These are phyloP conservation scores for Harpegnathos saltator DNA, from an alignment of 1,140 invertebrate genomes.

Conservation along the genomic window DNA sequence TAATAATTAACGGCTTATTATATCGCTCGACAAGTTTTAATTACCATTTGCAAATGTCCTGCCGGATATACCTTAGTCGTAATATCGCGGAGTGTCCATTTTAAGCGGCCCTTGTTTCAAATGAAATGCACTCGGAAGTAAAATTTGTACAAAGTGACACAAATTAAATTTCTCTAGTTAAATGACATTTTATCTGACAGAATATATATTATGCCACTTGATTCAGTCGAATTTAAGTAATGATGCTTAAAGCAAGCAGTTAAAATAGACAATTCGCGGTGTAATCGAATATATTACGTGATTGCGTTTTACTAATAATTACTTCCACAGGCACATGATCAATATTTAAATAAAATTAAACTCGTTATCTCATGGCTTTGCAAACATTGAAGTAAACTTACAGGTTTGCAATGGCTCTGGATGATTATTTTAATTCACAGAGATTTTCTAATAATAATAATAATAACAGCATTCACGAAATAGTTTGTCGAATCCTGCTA, in stretches of 20 bases:
- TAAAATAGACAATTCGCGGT: constrained; percentile 14
- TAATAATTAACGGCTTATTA: constrained; percentile 31
- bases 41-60: constrained; percentile 1
- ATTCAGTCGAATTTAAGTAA: constrained; percentile 14
- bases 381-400: not conserved
- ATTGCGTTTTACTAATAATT: constrained; percentile 39
- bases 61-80: not conserved
- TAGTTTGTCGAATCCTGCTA: not conserved
- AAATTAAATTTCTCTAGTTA: constrained; percentile 20
- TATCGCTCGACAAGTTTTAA: not conserved
- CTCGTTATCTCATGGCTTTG: not conserved
- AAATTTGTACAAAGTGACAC: constrained; percentile 12
- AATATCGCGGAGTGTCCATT: not conserved
- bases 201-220: constrained; percentile 8
- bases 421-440: constrained; percentile 16
- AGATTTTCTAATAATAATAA: too few species aligned
- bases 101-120: not conserved
- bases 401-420: not conserved
- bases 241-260: constrained; percentile 21
- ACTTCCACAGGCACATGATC: constrained; percentile 26
- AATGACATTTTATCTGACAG: constrained; percentile 31
- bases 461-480: not conserved
- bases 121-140: not conserved
- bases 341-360: constrained; percentile 30
- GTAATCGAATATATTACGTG: constrained; percentile 28